Percentiles rank a stretch among this genome's conserved stretches.
Evolutionary conservation across 1,140 invertebrate species (phyloP).

Genomic region (Lucilia sericata): DNA sequence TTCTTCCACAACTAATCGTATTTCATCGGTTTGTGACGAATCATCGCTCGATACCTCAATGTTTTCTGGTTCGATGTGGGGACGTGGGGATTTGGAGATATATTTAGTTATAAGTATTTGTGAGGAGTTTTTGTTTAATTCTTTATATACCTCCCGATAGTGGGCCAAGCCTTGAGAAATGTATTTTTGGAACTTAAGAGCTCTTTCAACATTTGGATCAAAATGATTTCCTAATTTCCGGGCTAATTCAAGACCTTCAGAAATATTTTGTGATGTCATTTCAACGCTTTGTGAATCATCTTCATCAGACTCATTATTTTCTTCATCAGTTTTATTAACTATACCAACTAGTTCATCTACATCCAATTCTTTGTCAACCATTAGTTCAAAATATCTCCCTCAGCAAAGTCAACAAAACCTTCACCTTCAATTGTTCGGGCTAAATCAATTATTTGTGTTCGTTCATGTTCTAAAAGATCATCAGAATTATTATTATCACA

Average conservation of each 20-base stretch:
- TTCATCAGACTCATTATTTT: slow-evolving; percentile 44
- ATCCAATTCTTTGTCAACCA: slow-evolving; percentile 46
- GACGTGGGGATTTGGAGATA: no score
- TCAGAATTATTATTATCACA: neutral
- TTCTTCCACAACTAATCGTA: no score
- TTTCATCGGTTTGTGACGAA: no score
- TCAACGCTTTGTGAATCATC: slow-evolving; percentile 31
- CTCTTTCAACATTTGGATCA: slow-evolving; percentile 46
- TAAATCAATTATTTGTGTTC: slow-evolving; percentile 46
- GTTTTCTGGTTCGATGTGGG: no score
- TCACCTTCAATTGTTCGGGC: slow-evolving; percentile 47
- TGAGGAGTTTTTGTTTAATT: no score
- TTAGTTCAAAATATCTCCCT: slow-evolving; percentile 21
- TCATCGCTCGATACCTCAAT: no score
- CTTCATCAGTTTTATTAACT: slow-evolving; percentile 32
- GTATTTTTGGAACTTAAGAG: slow-evolving; percentile 33
- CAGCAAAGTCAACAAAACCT: slow-evolving; percentile 47
- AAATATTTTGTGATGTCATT: slow-evolving; percentile 45
- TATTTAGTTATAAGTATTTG: no score
- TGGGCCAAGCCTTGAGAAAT: neutral
- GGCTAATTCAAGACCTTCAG: slow-evolving; percentile 43
- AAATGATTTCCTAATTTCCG: slow-evolving; percentile 46
- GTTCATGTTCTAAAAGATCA: slow-evolving; percentile 25
- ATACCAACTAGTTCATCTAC: slow-evolving; percentile 45
- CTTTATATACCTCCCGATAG: no score